Evolutionary conservation across 2,888 invertebrate genomes (phyloP), one percentile per base, ranked within the genome.

Genomic region (Heliconius sara): DNA sequence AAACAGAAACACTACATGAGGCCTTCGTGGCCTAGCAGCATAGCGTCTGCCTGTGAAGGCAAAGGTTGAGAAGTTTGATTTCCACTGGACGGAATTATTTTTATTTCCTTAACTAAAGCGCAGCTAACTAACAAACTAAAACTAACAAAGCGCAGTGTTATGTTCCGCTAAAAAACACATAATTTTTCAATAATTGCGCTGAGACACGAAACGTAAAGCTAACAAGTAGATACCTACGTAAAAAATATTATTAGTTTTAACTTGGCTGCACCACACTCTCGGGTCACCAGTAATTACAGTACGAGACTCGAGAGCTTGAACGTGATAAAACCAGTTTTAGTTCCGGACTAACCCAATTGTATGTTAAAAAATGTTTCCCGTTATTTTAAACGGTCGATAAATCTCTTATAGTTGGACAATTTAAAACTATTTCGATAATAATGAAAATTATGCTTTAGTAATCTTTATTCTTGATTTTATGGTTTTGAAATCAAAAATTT

Each of bases 291-390:
- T 65, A 75, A 75, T 75, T 75, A 75, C 19, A 63, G 74, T 25
- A 43, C 43, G 65, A 75, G 74, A 65, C n/a, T 65, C 43, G 74
- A 75, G 74, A 75, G 74, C 25, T 19, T n/a, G 43, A 63, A 75
- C 74, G 74, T 75, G 74, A 75, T 75, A 27, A 74, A 75, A 75
- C 74, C 63, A 34, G 74, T 75, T 75, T 75, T 22, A 75, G 43
- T 65, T 75, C 74, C 63, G 74, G 57, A 60, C 73, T 75, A 75
- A 75, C 60, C 65, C 74, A 65, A 34, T 75, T 75, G 43, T 27
- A 39, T 16, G 65, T 65, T 75, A 12, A 75, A 75, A 75, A 75
- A 75, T 27, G 43, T 43, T 74, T 60, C 65, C 74, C 74, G 74
- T 75, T 75, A 75, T 65, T 65, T 75, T 75, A 27, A 27, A 75